phyloP scores from a whole-genome alignment of 2,888 invertebrate genomes.

The Monopis laevigella region DNA sequence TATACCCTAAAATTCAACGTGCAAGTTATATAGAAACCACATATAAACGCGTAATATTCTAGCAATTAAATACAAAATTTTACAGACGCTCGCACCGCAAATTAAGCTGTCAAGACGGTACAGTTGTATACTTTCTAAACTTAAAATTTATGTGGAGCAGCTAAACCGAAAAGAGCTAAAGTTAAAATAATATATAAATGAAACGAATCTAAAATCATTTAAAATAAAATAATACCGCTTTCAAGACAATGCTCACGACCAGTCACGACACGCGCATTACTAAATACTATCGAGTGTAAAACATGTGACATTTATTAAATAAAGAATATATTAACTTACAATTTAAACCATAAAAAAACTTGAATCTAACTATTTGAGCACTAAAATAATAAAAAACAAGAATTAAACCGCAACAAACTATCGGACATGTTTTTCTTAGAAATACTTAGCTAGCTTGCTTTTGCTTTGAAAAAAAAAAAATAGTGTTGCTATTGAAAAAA shows the following conservation, averaged over 20 bases:
- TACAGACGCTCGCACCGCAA: no score
- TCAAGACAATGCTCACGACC: no score
- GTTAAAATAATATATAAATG: no score
- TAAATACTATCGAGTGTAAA: not conserved
- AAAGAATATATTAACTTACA: conserved; percentile 1
- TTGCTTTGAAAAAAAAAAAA: not conserved
- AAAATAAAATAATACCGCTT: no score
- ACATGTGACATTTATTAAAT: not conserved
- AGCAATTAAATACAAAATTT: no score
- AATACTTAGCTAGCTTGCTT: not conserved
- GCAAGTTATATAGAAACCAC: no score
- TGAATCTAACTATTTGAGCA: not conserved
- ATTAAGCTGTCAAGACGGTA: no score
- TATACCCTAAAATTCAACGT: conserved; percentile 41
- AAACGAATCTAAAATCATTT: no score
- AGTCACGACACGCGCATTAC: not conserved
- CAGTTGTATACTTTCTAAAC: no score
- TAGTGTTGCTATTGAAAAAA: not conserved
- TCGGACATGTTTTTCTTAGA: conserved; percentile 8
- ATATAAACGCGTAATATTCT: no score
- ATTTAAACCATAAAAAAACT: not conserved
- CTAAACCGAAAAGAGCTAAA: no score
- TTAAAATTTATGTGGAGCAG: no score
- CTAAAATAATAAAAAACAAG: not conserved
- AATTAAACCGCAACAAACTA: not conserved